Percentiles rank a stretch among this genome's conserved stretches.
These are phyloP conservation scores for Dryococelus australis DNA, from an alignment of 2,888 invertebrate genomes.

Conservation along the genomic window DNA sequence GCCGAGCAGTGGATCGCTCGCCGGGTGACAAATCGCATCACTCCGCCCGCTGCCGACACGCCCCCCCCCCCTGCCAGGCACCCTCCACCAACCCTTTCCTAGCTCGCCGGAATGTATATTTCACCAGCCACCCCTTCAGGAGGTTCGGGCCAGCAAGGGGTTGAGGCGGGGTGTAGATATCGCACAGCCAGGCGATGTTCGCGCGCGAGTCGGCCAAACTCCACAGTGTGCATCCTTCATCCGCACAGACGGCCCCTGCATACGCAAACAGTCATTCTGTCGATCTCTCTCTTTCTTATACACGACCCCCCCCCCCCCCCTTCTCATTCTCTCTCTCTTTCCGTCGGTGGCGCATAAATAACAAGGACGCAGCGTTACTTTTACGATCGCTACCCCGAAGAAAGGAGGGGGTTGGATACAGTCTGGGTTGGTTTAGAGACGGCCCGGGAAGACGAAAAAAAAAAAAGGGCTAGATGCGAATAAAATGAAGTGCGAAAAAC, in stretches of 20 bases:
- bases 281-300: background rate
- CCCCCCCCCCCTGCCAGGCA: background rate
- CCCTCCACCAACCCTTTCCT: background rate
- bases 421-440: too few species aligned
- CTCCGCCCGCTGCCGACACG: background rate
- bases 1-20: background rate
- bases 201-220: slow-evolving; percentile 1
- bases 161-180: background rate
- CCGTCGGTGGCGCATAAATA: slow-evolving; percentile 16
- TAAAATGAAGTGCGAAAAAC: slow-evolving; percentile 11
- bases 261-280: background rate
- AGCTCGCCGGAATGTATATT: background rate
- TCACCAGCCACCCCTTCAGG: background rate
- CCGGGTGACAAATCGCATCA: background rate
- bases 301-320: too few species aligned
- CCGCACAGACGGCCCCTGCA: background rate
- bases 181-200: background rate
- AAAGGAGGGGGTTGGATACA: background rate
- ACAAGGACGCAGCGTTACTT: background rate
- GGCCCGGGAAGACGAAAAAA: too few species aligned
- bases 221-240: background rate
- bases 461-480: background rate
- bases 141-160: too few species aligned
- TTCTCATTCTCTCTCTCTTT: background rate
- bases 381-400: background rate